phyloP scores from a whole-genome alignment of 2,797 vertebrate species.

The Falco novaeseelandiae region DNA sequence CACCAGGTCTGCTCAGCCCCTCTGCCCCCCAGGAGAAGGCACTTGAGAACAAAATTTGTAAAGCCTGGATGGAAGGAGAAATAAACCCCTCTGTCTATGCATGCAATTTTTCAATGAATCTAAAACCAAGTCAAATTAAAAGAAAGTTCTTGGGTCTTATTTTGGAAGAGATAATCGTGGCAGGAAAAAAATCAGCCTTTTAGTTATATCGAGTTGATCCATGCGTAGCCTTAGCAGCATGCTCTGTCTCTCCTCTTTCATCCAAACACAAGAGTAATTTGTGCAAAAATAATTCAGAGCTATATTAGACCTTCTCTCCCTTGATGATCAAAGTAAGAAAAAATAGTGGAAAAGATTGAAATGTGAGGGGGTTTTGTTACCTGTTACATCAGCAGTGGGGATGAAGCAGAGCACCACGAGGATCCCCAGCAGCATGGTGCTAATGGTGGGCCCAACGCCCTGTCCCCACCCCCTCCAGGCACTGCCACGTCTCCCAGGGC shows the following conservation, averaged over 20 bases:
- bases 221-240: neutral
- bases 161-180: neutral
- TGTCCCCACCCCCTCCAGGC: slow-evolving; percentile 55
- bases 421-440: slow-evolving; percentile 70
- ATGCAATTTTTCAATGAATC: neutral
- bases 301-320: neutral
- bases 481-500: neutral
- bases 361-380: slow-evolving; percentile 38
- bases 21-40: neutral
- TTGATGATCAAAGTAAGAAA: neutral
- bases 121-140: neutral
- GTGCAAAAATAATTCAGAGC: neutral
- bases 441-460: neutral
- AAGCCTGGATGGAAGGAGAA: neutral
- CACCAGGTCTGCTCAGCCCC: neutral
- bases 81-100: neutral
- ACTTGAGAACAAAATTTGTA: neutral
- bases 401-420: slow-evolving; percentile 73
- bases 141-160: neutral
- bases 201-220: neutral
- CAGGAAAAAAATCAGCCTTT: neutral
- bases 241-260: neutral
- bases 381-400: slow-evolving; percentile 68
- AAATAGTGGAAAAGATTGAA: neutral
- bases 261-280: neutral